Conservation (phyloP, 30 jellyfish, hydroid and myxozoan species). For the Aurelia aurita complex sp. Pacific region DNA sequence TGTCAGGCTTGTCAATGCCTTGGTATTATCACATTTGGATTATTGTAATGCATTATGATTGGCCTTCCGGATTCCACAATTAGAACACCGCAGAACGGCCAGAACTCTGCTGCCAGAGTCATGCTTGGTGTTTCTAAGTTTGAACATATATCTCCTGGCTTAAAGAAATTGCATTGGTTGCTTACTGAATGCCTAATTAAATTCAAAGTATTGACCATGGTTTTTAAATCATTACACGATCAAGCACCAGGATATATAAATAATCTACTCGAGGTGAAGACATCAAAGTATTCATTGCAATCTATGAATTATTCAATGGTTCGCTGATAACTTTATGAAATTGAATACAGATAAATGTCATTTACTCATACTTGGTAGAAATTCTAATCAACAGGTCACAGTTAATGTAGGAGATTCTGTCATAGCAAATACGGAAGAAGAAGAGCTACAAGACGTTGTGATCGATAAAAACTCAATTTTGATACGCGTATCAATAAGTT, state of each 20-base stretch:
- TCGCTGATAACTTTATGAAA: too few relatives aligned
- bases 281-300: conserved; percentile 49
- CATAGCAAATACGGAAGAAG: too few relatives aligned
- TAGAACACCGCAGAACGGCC: conserved; percentile 49
- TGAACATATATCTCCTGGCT: conserved; percentile 30
- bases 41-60: conserved; percentile 19
- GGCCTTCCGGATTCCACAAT: conserved; percentile 27
- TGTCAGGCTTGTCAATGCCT: conserved; percentile 48
- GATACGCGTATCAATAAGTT: too few relatives aligned
- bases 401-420: too few relatives aligned
- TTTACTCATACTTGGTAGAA: too few relatives aligned
- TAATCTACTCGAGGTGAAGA: conserved; percentile 49
- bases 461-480: too few relatives aligned
- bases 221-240: conserved; percentile 6
- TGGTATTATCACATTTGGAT: conserved; percentile 48
- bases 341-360: too few relatives aligned
- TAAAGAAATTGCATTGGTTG: conserved; percentile 38
- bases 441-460: too few relatives aligned
- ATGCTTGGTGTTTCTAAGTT: conserved; percentile 18
- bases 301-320: conserved; percentile 7
- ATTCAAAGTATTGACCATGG: conserved; percentile 25
- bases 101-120: conserved; percentile 45
- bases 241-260: conserved; percentile 43
- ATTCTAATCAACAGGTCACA: too few relatives aligned
- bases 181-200: conserved; percentile 16